Evolutionary conservation across 2,797 vertebrate species (phyloP), one percentile per base, ranked within the genome.

Genomic region (Arnoldichthys spilopterus): DNA sequence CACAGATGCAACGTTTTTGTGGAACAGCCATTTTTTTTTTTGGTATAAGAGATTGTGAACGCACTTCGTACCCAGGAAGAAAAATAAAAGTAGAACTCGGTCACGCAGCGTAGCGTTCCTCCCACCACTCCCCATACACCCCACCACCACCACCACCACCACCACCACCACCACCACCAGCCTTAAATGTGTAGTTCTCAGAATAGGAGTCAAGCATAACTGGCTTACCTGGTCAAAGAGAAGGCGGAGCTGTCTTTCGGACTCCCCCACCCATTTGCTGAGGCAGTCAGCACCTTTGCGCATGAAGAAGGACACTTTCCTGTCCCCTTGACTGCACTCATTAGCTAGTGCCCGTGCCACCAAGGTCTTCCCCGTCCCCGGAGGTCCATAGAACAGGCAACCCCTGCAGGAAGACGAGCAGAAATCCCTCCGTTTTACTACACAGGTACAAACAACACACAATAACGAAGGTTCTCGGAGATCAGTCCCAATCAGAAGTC

Each of bases 181-280:
- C 26, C 26, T 30, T 24, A 37, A 40, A 64, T 22, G 45, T n/a
- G n/a, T 4, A 8, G 24, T 49, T 68, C 43, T 15, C 49, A 32
- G 6, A 68, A 15, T 16, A 18, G 4, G 26, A 51, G 30, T 37
- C 18, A 70, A 30, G 32, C 3, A 6, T 9, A 74, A 76, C 8
- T 53, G 51, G 62, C 92, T 94, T 88, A 98, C 98, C 96, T 99
- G 98, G 90, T 99, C 98, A 89, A 99, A 99, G 83, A 99, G 96
- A 81, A 99, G 95, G 85, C 98, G 95, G 83, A 99, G 95, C 88
- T 99, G 98, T 66, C 98, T 92, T 91, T 99, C 98, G 9, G 98
- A 99, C 92, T 99, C 98, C 62, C 98, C 98, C 68, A 99, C 98
- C 98, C 98, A 99, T 89, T 99, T 99, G 95, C 98, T 99, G 90